Conservation (phyloP, 2,888 invertebrate genomes). For the Alentia gelatinosa region DNA sequence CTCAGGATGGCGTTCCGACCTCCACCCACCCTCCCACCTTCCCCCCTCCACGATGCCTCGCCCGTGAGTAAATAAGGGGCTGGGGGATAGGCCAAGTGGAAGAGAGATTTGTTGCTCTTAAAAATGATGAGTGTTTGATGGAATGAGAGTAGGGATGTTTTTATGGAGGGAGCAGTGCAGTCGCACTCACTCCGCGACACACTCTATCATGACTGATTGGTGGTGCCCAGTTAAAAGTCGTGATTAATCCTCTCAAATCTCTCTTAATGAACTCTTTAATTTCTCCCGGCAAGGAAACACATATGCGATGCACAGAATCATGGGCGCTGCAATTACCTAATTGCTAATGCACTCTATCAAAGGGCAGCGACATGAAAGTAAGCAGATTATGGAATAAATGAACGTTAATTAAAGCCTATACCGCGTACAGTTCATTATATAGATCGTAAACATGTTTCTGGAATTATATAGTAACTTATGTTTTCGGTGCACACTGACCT, state of each 20-base stretch:
- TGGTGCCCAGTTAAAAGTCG: background rate
- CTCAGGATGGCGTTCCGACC: too few species aligned
- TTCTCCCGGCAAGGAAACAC: background rate
- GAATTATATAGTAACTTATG: too few species aligned
- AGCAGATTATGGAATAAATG: too few species aligned
- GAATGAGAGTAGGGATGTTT: background rate
- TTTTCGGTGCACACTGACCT: too few species aligned
- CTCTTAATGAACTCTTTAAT: background rate
- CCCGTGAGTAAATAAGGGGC: background rate
- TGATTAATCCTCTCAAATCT: background rate
- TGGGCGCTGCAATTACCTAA: background rate
- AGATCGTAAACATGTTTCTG: too few species aligned
- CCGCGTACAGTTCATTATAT: too few species aligned
- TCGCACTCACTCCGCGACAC: background rate
- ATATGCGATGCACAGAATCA: background rate
- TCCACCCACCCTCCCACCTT: too few species aligned
- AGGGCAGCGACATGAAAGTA: too few species aligned
- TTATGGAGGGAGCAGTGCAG: background rate
- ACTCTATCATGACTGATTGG: conserved; percentile 10
- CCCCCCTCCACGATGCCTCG: too few species aligned
- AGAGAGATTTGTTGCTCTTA: background rate
- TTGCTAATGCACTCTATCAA: too few species aligned
- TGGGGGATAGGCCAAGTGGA: background rate
- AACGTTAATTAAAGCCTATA: too few species aligned
- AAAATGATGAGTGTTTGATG: conserved; percentile 9